Conservation (phyloP, 2,888 invertebrate genomes). For the Linnaemya vulpina region DNA sequence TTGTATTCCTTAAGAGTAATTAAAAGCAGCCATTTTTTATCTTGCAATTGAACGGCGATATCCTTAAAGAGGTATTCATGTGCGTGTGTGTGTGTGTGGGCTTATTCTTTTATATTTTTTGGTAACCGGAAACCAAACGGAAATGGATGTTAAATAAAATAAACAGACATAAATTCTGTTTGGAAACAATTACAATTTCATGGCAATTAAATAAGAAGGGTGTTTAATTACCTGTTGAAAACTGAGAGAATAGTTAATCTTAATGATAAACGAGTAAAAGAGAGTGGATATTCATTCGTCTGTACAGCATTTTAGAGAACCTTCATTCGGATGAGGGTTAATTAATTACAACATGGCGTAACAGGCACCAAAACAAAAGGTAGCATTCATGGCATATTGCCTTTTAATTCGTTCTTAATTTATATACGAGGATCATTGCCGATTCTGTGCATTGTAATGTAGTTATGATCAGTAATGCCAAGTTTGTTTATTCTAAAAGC, state of each 20-base stretch:
- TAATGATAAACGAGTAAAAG: neutral
- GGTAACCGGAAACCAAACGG: slow-evolving; percentile 70
- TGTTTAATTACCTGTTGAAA: slow-evolving; percentile 65
- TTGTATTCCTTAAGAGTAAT: slow-evolving; percentile 39
- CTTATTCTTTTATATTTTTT: neutral
- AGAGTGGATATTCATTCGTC: too few species aligned
- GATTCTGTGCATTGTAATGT: too few species aligned
- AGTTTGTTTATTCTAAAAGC: too few species aligned
- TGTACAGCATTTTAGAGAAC: neutral
- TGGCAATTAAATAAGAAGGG: slow-evolving; percentile 49
- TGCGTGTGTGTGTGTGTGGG: too few species aligned
- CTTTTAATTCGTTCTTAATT: too few species aligned
- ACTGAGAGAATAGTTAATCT: neutral
- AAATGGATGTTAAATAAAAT: slow-evolving; percentile 61
- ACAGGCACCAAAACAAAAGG: too few species aligned
- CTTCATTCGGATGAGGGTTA: neutral
- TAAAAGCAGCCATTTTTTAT: slow-evolving; percentile 66
- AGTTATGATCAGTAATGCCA: too few species aligned
- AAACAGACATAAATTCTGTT: slow-evolving; percentile 31
- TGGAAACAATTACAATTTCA: slow-evolving; percentile 17
- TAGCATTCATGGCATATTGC: too few species aligned
- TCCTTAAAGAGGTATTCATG: too few species aligned
- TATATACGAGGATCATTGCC: too few species aligned
- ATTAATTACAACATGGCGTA: too few species aligned
- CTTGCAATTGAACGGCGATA: slow-evolving; percentile 14